Conservation (phyloP, 1,140 invertebrate genomes). For the Tetragnatha versicolor region DNA sequence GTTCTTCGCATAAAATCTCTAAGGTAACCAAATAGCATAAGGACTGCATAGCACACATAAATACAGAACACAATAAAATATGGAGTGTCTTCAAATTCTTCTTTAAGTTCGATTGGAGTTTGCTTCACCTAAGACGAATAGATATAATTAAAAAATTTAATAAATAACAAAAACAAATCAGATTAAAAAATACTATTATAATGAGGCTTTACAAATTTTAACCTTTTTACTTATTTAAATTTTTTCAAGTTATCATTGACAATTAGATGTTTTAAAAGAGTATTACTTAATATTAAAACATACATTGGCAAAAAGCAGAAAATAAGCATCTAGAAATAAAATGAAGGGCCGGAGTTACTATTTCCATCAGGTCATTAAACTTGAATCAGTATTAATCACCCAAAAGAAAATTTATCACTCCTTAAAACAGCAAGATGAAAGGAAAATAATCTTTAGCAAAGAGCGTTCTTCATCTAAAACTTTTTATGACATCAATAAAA, state of each 20-base stretch:
- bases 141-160: neutral
- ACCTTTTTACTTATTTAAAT: neutral
- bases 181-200: neutral
- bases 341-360: too few relatives aligned
- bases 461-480: too few relatives aligned
- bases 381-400: too few relatives aligned
- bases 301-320: neutral
- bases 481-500: too few relatives aligned
- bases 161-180: neutral
- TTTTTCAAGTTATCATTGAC: neutral
- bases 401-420: too few relatives aligned
- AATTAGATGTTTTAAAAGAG: neutral
- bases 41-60: constrained; percentile 58
- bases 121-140: constrained; percentile 5
- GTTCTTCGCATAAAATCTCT: constrained; percentile 65
- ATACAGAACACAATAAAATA: constrained; percentile 55
- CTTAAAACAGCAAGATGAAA: too few relatives aligned
- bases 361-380: too few relatives aligned
- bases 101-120: constrained; percentile 26
- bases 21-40: constrained; percentile 66
- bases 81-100: constrained; percentile 58
- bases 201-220: neutral
- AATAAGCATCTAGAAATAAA: neutral
- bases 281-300: neutral
- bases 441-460: too few relatives aligned